Evolutionary conservation across 2,888 invertebrate species (phyloP), one percentile per base, ranked within the genome.

Genomic region (Idaea biselata): DNA sequence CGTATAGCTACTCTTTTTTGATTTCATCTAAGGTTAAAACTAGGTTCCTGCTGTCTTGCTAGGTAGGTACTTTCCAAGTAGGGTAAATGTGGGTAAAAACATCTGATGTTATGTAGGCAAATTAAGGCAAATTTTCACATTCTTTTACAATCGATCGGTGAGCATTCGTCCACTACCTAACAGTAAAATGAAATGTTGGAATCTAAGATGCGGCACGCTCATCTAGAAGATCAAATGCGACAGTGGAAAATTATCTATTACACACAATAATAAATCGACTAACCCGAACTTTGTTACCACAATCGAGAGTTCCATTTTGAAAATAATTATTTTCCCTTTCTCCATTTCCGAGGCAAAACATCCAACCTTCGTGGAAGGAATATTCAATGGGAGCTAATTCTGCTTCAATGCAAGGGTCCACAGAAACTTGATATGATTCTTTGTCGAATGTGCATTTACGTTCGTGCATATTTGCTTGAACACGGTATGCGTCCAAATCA

Each of bases 391-490:
- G 90, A 0, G 91, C 90, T 16, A 86, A 78, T 73, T 92, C 92
- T n/a, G 90, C 91, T 76, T 92, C 92, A 44, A 91, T 89, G 61
- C 92, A 92, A 0, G 92, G 88, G 64, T 92, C 92, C 1, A 89
- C 75, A 0, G 82, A 62, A 5, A 92, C 76, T n/a, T 75, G 82
- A 17, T 78, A 78, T 0, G 91, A 86, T 55, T 74, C 70, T 63
- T 81, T 85, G 0, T 84, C 86, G 57, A 69, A 86, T 0, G 92
- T 91, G 65, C 92, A 92, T 74, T 85, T 89, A 18, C 89, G 79
- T 67, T 91, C 91, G 59, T 91, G 92, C 86, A 91, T 85, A 62
- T 91, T 91, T 2, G 88, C 88, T 72, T 91, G 89, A 1, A 86
- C 75, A 60, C 91, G 77, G 61, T 91, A 91, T 0, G 86, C 87